Evolutionary conservation across 92 coral and sea anemone species (phyloP), one percentile per base, ranked within the genome.

Genomic region (Phenganax marumi): DNA sequence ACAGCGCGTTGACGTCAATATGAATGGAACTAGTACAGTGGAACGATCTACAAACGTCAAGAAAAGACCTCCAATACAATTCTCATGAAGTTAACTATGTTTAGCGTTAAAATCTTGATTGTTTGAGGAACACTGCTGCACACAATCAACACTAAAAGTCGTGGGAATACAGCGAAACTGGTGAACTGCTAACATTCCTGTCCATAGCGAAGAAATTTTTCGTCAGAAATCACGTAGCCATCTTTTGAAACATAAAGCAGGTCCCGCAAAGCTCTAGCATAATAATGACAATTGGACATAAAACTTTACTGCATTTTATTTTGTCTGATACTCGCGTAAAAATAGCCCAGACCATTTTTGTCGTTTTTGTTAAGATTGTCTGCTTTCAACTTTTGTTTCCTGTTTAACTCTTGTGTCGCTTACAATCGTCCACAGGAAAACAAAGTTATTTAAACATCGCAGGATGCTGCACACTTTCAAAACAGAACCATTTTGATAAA

Each of bases 351-450:
- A 25, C 49, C 72, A 66, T 25, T 25, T 0, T 49, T 0, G 49
- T 66, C 7, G 12, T 66, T 49, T 66, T 66, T 66, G 72, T 66
- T 66, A 66, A 66, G 49, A 66, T 66, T 66, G 72, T 66, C 0
- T 66, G 7, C 17, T n/a, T 6, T 33, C 10, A 25, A 14, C 72
- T 12, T 66, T 14, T 8, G 12, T 66, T 66, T 66, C 72, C 72
- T 66, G 72, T 66, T 66, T 66, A 66, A 33, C 7, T 25, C 14
- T 22, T 66, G 26, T 49, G 50, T 66, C 72, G 10, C n/a, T 3
- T 11, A 66, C 14, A 47, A 66, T 33, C 50, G 72, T 66, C 72
- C 24, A n/a, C 17, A 66, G 49, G 10, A 64, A 64, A 8, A 64
- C 43, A 9, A 66, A 66, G 43, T 12, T 25, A 10, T 12, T 49